Percentiles rank a stretch among this genome's conserved stretches.
These are phyloP conservation scores for Drosophila varians DNA, from an alignment of 1,140 invertebrate species.

Conservation along the genomic window DNA sequence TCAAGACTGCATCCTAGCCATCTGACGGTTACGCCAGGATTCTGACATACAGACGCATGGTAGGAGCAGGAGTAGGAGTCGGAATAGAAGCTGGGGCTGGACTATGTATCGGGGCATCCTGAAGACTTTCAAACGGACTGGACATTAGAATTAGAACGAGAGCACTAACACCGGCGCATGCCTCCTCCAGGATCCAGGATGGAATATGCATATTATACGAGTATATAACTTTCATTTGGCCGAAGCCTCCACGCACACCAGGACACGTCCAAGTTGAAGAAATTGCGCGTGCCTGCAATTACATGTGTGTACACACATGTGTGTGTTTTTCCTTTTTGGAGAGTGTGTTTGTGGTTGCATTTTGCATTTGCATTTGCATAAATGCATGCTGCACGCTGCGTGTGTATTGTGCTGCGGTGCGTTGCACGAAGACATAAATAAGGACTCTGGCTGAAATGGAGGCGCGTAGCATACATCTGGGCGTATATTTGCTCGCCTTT, in stretches of 20 bases:
- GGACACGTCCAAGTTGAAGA: constrained; percentile 57
- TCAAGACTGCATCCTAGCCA: constrained; percentile 67
- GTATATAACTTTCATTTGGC: constrained; percentile 56
- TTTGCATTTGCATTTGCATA: constrained; percentile 58
- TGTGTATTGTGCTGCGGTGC: constrained; percentile 30
- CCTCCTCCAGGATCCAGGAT: constrained; percentile 13
- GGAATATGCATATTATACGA: constrained; percentile 64
- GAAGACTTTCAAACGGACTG: constrained; percentile 65
- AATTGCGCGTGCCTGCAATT: constrained; percentile 55
- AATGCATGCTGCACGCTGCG: constrained; percentile 60
- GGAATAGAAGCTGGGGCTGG: not conserved
- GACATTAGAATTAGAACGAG: constrained; percentile 64
- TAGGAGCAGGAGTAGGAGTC: not conserved
- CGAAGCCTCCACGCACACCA: constrained; percentile 13
- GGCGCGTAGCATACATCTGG: constrained; percentile 11
- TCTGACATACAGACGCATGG: constrained; percentile 12
- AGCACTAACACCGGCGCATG: constrained; percentile 30
- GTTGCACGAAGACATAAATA: constrained; percentile 37
- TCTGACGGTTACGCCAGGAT: constrained; percentile 44
- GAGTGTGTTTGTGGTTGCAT: constrained; percentile 21
- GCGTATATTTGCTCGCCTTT: constrained; percentile 23
- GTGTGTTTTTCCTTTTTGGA: not conserved
- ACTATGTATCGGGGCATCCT: constrained; percentile 46
- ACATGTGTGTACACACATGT: constrained; percentile 4
- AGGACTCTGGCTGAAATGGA: constrained; percentile 7